Evolutionary conservation across 1,140 invertebrate species (phyloP).

Genomic region (Platyscapa corneri): DNA sequence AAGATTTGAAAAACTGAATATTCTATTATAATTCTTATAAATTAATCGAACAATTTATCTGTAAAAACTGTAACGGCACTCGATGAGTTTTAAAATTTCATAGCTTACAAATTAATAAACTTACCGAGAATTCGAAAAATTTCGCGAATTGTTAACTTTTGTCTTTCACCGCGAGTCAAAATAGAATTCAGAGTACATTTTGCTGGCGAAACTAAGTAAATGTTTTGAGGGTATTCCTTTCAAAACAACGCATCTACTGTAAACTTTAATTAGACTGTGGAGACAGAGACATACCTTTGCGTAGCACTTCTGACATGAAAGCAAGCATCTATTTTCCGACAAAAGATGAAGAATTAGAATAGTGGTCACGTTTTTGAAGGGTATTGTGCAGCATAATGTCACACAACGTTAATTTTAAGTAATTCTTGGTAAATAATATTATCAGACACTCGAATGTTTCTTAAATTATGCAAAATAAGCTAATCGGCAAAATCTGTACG

Average conservation of each 20-base stretch:
- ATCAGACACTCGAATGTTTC: background rate
- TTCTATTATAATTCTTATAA: too few species aligned
- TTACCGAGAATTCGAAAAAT: too few species aligned
- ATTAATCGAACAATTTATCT: too few species aligned
- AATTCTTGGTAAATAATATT: background rate
- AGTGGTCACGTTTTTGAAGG: background rate
- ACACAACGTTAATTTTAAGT: too few species aligned
- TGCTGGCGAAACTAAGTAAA: background rate
- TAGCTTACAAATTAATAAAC: too few species aligned
- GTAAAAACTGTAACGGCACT: too few species aligned
- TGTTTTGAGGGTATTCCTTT: conserved; percentile 22
- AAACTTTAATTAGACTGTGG: conserved; percentile 2
- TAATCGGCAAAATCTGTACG: background rate
- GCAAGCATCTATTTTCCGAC: conserved; percentile 12
- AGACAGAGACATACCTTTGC: background rate
- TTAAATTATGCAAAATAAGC: background rate
- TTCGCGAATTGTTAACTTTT: background rate
- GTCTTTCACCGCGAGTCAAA: background rate
- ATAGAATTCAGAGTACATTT: background rate
- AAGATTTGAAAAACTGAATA: too few species aligned
- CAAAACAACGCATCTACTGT: conserved; percentile 20
- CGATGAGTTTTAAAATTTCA: too few species aligned
- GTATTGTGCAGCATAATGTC: background rate
- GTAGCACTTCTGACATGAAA: conserved; percentile 14
- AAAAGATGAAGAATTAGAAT: conserved; percentile 17